Conservation (phyloP, 2,797 vertebrate genomes). For the Molossus alvarezi region DNA sequence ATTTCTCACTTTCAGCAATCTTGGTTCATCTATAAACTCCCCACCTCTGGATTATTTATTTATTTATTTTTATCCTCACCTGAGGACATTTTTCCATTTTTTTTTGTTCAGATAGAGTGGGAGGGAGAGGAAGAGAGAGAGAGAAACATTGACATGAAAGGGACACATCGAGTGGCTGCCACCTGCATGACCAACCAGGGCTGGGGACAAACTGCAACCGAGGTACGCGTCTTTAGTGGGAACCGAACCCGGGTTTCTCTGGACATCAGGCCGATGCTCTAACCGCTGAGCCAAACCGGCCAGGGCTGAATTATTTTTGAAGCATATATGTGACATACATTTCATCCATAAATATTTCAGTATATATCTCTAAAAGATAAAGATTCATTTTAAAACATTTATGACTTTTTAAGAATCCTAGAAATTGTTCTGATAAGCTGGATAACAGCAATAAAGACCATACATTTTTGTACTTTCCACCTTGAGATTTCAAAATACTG, state of each 20-base stretch:
- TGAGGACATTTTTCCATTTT: too few species aligned
- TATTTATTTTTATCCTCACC: not conserved
- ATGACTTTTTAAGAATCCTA: not conserved
- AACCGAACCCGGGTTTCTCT: not conserved
- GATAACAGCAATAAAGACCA: not conserved
- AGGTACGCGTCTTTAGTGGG: not conserved
- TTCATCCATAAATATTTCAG: not conserved
- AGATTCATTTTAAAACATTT: not conserved
- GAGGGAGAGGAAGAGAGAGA: not conserved
- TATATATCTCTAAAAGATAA: constrained; percentile 4
- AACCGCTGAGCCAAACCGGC: too few species aligned
- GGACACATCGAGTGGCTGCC: not conserved
- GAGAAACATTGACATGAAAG: not conserved
- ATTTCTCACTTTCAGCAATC: not conserved
- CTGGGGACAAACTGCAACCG: not conserved
- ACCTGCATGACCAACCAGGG: not conserved
- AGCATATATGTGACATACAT: not conserved
- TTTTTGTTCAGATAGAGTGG: not conserved
- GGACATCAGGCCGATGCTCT: too few species aligned
- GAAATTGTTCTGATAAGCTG: constrained; percentile 31
- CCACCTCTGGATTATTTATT: not conserved
- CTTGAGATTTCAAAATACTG: constrained; percentile 60
- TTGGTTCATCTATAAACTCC: not conserved
- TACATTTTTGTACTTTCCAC: constrained; percentile 53
- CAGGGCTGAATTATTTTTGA: not conserved